These are phyloP conservation scores for Tetragonula carbonaria DNA, from an alignment of 2,888 invertebrate species.

Conservation along the genomic window DNA sequence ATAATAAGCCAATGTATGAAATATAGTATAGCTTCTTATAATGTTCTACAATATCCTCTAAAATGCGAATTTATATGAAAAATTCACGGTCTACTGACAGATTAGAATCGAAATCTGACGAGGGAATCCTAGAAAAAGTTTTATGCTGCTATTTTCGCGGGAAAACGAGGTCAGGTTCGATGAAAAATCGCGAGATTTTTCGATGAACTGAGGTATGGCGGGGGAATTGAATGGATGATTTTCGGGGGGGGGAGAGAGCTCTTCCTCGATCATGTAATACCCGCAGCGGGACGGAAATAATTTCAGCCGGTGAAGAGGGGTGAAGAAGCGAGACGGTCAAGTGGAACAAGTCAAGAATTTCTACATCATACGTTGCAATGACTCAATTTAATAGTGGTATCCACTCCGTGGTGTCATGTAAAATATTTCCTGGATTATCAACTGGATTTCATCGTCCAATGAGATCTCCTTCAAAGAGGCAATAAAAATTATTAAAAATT, in stretches of 20 bases:
- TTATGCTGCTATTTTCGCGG: not conserved
- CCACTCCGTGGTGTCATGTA: not conserved
- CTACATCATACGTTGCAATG: slow-evolving; percentile 56
- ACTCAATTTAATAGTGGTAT: slow-evolving; percentile 47
- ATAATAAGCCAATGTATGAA: too few species aligned
- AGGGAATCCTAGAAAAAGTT: not conserved
- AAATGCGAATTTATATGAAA: too few species aligned
- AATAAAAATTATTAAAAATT: not conserved
- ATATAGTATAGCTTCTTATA: too few species aligned
- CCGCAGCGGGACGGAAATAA: slow-evolving; percentile 60
- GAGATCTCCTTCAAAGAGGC: not conserved
- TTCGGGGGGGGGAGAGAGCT: slow-evolving; percentile 27
- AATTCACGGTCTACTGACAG: too few species aligned
- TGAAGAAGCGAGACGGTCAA: slow-evolving; percentile 45
- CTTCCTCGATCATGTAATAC: slow-evolving; percentile 58
- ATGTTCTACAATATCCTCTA: too few species aligned
- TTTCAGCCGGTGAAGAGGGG: slow-evolving; percentile 38
- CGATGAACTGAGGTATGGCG: not conserved
- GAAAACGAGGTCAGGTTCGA: too few species aligned
- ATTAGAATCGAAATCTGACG: not conserved
- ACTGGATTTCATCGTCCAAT: slow-evolving; percentile 10
- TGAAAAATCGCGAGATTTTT: not conserved
- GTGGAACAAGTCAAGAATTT: slow-evolving; percentile 61
- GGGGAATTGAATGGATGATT: not conserved
- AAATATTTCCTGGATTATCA: slow-evolving; percentile 11